Percentiles rank a stretch among this genome's conserved stretches.
Evolutionary conservation across 2,888 invertebrate species (phyloP).

Genomic region (Eupsilia transversa): DNA sequence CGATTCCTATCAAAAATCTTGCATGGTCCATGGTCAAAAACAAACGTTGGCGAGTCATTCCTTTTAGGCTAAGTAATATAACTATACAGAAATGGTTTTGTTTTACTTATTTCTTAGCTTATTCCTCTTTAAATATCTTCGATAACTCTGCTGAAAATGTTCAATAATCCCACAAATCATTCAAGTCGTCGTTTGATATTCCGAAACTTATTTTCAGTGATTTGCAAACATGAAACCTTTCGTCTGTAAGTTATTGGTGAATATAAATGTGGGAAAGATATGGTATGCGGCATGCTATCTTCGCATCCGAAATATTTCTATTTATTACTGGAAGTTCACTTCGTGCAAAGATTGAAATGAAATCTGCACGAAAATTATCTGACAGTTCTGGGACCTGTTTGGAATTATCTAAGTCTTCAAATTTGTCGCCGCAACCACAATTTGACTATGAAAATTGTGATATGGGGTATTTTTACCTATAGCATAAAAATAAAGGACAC

Average conservation of each 20-base stretch:
- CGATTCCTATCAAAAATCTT: neutral
- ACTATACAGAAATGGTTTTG: neutral
- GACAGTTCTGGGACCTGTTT: neutral
- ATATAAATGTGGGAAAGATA: constrained; percentile 41
- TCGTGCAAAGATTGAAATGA: neutral
- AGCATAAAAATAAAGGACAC: neutral
- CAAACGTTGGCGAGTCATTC: neutral
- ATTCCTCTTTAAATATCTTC: constrained; percentile 4
- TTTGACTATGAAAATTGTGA: neutral
- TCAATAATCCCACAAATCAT: neutral
- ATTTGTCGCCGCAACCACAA: neutral
- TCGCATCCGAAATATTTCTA: constrained; percentile 3
- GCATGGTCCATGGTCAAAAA: neutral
- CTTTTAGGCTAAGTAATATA: too few species aligned
- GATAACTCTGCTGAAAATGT: neutral
- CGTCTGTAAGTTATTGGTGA: constrained; percentile 30
- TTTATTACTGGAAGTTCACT: neutral
- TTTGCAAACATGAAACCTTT: constrained; percentile 43
- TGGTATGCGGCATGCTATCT: constrained; percentile 4
- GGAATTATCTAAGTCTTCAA: neutral
- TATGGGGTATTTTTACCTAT: too few species aligned
- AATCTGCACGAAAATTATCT: neutral
- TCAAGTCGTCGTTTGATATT: constrained; percentile 21
- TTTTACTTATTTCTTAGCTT: neutral
- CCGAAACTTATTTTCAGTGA: constrained; percentile 32